Conservation (phyloP, 92 coral and sea anemone species). For the Parazoanthus atlanticus region DNA sequence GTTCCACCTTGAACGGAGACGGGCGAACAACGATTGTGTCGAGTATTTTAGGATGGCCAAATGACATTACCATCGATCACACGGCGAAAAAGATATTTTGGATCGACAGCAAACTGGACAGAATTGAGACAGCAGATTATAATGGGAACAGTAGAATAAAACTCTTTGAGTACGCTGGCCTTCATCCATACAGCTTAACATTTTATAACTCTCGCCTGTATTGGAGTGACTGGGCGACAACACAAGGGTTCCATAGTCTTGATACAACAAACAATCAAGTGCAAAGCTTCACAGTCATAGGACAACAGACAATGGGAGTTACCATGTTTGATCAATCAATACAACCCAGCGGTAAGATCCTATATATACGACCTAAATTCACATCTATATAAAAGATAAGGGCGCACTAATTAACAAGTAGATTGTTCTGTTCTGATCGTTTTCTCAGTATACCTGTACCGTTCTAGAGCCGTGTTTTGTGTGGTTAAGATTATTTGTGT, state of each 20-base stretch:
- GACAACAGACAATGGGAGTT: background rate
- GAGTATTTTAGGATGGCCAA: conserved; percentile 55
- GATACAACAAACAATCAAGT: background rate
- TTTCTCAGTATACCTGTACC: no score
- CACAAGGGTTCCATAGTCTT: background rate
- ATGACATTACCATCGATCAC: conserved; percentile 57
- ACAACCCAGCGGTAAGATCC: conserved; percentile 14
- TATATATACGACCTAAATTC: no score
- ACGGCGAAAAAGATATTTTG: conserved; percentile 48
- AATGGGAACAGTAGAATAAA: conserved; percentile 52
- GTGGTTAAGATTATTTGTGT: no score
- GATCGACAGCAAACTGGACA: conserved; percentile 58
- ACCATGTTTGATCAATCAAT: conserved; percentile 2
- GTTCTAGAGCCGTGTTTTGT: no score
- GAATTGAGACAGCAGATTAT: conserved; percentile 61
- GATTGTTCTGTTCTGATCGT: background rate
- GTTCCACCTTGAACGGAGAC: conserved; percentile 53
- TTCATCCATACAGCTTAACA: conserved; percentile 50
- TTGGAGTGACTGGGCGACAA: conserved; percentile 58
- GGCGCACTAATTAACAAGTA: background rate
- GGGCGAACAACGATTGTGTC: conserved; percentile 47
- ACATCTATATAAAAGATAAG: no score
- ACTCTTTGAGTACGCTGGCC: background rate
- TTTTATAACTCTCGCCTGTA: conserved; percentile 20
- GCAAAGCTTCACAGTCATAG: background rate